A percentile compares a stretch with the other conserved stretches of the same genome.
Conservation (phyloP, 64 coral and sea anemone genomes). For the Catalaphyllia jardinei region DNA sequence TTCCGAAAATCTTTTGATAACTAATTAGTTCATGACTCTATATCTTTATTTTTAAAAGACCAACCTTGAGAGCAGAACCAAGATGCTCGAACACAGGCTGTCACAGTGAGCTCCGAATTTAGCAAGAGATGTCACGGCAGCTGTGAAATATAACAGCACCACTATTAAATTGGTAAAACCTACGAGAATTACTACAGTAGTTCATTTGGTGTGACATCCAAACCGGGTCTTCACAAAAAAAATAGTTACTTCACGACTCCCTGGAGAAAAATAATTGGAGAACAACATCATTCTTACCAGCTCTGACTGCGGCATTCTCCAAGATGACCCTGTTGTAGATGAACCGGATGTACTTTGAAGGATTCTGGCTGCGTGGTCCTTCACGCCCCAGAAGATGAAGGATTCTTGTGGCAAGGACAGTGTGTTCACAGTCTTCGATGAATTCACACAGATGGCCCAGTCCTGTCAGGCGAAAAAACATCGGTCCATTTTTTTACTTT, state of each 20-base stretch:
- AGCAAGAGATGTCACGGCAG: conserved; percentile 94
- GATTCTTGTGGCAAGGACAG: conserved; percentile 94
- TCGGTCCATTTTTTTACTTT: too few species aligned
- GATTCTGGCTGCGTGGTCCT: conserved; percentile 89
- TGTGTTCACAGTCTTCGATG: conserved; percentile 99
- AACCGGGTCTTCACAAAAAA: too few species aligned
- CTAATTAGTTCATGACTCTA: neutral
- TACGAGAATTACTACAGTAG: too few species aligned
- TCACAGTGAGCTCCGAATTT: conserved; percentile 99
- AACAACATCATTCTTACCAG: conserved; percentile 49
- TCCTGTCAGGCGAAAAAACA: conserved; percentile 37
- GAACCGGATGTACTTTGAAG: conserved; percentile 92
- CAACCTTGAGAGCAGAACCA: conserved; percentile 90
- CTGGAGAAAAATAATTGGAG: neutral
- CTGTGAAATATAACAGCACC: conserved; percentile 28
- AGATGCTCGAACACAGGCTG: conserved; percentile 82
- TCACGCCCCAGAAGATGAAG: conserved; percentile 96
- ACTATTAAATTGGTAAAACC: neutral
- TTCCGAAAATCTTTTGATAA: neutral
- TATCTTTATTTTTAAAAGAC: neutral
- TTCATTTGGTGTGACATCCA: too few species aligned
- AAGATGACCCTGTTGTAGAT: conserved; percentile 99
- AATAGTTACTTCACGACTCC: neutral
- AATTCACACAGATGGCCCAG: conserved; percentile 98
- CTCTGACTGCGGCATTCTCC: conserved; percentile 98